These are phyloP conservation scores for Siniperca obscura DNA, from an alignment of 2,797 vertebrate species.

Conservation along the genomic window DNA sequence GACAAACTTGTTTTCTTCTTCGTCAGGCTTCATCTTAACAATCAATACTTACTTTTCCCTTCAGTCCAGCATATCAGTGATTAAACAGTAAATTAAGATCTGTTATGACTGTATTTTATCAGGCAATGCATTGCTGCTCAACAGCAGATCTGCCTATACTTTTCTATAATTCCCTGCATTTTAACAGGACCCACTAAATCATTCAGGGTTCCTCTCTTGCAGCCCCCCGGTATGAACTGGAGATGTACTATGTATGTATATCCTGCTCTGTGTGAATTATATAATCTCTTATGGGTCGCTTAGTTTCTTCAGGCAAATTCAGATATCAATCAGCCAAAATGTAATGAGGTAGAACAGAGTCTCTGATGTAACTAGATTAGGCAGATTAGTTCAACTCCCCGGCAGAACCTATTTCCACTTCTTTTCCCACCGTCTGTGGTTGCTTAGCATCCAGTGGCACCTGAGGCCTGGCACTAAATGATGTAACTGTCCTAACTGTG, in stretches of 20 bases:
- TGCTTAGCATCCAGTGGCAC: slow-evolving; percentile 56
- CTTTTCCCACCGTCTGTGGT: slow-evolving; percentile 42
- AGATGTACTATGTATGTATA: background rate
- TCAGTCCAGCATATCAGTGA: background rate
- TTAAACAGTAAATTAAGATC: background rate
- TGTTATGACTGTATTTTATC: background rate
- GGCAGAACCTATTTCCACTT: slow-evolving; percentile 38
- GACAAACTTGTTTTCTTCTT: background rate
- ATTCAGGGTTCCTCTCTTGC: background rate
- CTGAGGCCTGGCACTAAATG: slow-evolving; percentile 43
- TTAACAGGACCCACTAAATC: background rate
- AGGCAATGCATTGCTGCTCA: background rate
- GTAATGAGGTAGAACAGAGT: slow-evolving; percentile 61
- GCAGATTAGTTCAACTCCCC: slow-evolving; percentile 46
- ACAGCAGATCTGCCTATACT: background rate
- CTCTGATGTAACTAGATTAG: slow-evolving; percentile 64
- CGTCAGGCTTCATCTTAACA: background rate
- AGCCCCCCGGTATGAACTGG: background rate
- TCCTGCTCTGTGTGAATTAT: slow-evolving; percentile 9
- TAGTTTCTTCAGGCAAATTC: slow-evolving; percentile 27
- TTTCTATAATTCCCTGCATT: background rate
- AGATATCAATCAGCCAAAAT: slow-evolving; percentile 53
- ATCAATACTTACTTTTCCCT: background rate
- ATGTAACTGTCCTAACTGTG: slow-evolving; percentile 52
- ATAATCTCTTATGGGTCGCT: slow-evolving; percentile 27